Evolutionary conservation across 2,113 vertebrate species (phyloP).

Genomic region (Anoura caudifer): DNA sequence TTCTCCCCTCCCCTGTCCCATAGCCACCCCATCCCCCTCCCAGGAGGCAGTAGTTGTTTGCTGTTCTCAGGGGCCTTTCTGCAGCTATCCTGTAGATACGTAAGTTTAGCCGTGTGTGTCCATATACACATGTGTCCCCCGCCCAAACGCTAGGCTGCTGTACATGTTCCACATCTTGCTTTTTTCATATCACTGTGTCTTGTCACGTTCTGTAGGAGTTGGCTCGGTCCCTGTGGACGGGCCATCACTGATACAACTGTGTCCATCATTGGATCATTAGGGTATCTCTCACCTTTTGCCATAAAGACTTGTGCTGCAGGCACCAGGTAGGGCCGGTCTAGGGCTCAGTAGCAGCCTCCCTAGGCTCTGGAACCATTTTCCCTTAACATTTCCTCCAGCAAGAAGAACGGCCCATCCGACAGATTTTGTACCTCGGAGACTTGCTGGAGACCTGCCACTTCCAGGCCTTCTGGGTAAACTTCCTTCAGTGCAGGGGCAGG

Average conservation of each 20-base stretch:
- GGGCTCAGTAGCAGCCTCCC: too few relatives aligned
- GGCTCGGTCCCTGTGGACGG: neutral
- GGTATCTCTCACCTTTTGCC: neutral
- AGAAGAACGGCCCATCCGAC: constrained; percentile 91
- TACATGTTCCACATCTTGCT: neutral
- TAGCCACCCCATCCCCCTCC: neutral
- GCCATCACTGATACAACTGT: neutral
- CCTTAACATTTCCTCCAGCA: constrained; percentile 83
- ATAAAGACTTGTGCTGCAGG: accelerated
- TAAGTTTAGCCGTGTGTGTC: neutral
- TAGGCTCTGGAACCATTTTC: accelerated
- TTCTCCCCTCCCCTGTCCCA: neutral
- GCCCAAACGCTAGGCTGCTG: neutral
- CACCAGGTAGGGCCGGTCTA: accelerated
- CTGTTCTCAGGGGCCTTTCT: neutral
- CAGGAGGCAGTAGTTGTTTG: neutral
- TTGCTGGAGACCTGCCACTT: constrained; percentile 95
- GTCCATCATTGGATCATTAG: too few relatives aligned
- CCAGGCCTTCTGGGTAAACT: constrained; percentile 94
- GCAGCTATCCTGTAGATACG: accelerated
- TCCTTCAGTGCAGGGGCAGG: neutral
- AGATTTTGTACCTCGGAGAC: constrained; percentile 94
- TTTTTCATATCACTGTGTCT: neutral
- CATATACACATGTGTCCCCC: neutral
- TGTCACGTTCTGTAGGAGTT: accelerated